Percentiles rank a stretch among this genome's conserved stretches.
These are phyloP conservation scores for Colinus virginianus DNA, from an alignment of 2,113 vertebrate genomes.

Conservation along the genomic window DNA sequence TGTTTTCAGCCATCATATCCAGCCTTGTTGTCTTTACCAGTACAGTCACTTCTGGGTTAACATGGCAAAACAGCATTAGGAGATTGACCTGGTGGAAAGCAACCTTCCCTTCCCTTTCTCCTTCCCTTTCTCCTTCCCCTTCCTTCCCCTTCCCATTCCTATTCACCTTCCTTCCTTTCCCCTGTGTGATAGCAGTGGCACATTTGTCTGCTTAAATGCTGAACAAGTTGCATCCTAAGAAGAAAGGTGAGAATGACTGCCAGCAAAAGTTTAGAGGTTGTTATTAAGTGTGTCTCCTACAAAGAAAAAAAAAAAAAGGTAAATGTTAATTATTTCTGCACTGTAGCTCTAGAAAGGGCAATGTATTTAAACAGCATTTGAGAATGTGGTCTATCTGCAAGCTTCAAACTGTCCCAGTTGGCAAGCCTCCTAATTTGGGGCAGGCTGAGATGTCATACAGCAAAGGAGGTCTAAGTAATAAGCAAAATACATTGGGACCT, in stretches of 20 bases:
- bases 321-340: neutral
- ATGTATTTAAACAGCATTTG: neutral
- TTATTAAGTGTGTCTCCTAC: neutral
- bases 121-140: no score
- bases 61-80: neutral
- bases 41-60: neutral
- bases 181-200: neutral
- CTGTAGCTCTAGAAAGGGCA: neutral
- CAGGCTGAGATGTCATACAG: fast-evolving
- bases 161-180: no score
- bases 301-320: neutral
- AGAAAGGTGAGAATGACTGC: neutral
- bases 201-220: neutral
- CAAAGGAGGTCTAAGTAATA: slow-evolving; percentile 8
- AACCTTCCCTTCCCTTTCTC: neutral
- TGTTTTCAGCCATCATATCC: neutral
- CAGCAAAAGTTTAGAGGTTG: neutral
- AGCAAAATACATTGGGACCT: neutral
- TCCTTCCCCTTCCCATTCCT: no score
- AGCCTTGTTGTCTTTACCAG: neutral
- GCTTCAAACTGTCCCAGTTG: neutral
- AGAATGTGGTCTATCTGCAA: neutral
- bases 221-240: neutral
- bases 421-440: neutral
- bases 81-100: neutral